These are phyloP conservation scores for Rhyacichthys aspro DNA, from an alignment of 2,797 vertebrate species.

Conservation along the genomic window DNA sequence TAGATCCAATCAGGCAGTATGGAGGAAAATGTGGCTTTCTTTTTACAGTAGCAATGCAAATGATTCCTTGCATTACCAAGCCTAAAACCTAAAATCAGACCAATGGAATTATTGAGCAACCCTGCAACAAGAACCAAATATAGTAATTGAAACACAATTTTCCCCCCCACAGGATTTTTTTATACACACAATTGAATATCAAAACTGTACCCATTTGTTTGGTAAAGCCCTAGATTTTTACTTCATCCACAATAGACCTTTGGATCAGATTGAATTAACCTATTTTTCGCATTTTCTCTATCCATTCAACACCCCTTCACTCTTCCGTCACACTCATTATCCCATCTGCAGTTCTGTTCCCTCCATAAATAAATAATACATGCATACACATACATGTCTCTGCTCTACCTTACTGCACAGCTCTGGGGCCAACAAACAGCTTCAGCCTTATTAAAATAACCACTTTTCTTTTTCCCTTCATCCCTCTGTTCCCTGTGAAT, in stretches of 20 bases:
- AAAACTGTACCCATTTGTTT: no score
- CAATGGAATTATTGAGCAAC: no score
- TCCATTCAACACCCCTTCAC: conserved; percentile 13
- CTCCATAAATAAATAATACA: conserved; percentile 58
- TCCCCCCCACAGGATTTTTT: no score
- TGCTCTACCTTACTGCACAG: conserved; percentile 63
- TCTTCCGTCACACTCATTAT: conserved; percentile 14
- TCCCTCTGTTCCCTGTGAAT: conserved; percentile 45
- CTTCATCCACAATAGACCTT: no score
- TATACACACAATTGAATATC: no score
- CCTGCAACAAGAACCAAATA: no score
- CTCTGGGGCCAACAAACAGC: conserved; percentile 46
- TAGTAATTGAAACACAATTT: no score
- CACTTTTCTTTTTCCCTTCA: conserved; percentile 31
- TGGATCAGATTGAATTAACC: neutral
- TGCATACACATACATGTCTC: conserved; percentile 71
- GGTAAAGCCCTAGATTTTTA: no score
- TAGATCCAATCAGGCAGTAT: conserved; percentile 20
- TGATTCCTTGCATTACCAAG: neutral
- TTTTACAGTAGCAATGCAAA: conserved; percentile 13
- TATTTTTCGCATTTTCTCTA: conserved; percentile 6
- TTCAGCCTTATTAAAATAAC: conserved; percentile 58
- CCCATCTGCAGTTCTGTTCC: conserved; percentile 24
- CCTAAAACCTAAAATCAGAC: neutral
- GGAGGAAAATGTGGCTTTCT: conserved; percentile 28